phyloP scores from a whole-genome alignment of 2,113 vertebrate genomes.

The Geococcyx californianus region DNA sequence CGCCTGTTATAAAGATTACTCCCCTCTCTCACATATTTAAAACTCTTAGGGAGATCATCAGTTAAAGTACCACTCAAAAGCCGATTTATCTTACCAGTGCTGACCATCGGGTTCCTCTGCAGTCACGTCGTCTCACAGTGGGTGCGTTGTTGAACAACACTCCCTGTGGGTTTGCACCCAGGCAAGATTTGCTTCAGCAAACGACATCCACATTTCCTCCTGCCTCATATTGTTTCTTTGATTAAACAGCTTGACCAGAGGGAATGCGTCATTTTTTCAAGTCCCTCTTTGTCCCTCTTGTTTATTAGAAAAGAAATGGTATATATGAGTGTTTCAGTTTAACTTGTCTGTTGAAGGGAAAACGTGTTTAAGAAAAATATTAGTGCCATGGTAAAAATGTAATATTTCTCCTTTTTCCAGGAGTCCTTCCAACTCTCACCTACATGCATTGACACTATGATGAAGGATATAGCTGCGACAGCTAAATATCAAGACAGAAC shows the following conservation, averaged over 20 bases:
- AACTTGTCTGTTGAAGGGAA: constrained; percentile 47
- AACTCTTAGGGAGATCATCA: neutral
- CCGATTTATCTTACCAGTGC: neutral
- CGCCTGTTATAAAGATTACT: neutral
- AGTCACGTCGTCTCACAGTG: neutral
- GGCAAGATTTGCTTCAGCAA: constrained; percentile 58
- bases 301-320: constrained; percentile 43
- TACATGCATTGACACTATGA: constrained; percentile 37
- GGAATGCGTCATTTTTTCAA: constrained; percentile 46
- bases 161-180: constrained; percentile 34
- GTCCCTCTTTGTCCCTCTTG: constrained; percentile 60
- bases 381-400: constrained; percentile 67
- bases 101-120: neutral
- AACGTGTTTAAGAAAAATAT: constrained; percentile 52
- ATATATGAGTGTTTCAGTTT: constrained; percentile 40
- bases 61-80: constrained; percentile 15
- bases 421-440: constrained; percentile 53
- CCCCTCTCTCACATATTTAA: neutral
- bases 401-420: constrained; percentile 49
- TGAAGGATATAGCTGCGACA: constrained; percentile 25
- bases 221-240: constrained; percentile 57
- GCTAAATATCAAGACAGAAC: neutral
- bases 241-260: constrained; percentile 64
- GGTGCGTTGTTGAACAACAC: constrained; percentile 36
- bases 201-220: constrained; percentile 59